Conservation (phyloP, 2,888 invertebrate species). For the Cryptus viduatorius region DNA sequence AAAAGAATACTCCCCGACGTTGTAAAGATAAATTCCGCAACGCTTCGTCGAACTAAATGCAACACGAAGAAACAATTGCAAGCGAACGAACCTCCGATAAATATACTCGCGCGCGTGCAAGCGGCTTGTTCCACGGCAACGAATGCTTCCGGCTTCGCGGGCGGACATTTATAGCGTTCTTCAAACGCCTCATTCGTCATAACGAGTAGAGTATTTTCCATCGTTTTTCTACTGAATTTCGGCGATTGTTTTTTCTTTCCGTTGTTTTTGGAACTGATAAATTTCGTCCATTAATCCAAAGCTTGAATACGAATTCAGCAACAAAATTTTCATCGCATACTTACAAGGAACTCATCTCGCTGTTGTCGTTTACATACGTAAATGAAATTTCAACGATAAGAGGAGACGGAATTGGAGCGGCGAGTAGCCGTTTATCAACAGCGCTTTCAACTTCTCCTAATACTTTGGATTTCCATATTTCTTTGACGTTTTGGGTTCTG, state of each 20-base stretch:
- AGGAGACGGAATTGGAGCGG: conserved; percentile 86
- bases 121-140: conserved; percentile 86
- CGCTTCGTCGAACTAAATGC: background rate
- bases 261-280: conserved; percentile 28
- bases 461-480: conserved; percentile 92
- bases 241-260: conserved; percentile 44
- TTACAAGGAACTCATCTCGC: conserved; percentile 87
- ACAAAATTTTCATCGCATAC: conserved; percentile 69
- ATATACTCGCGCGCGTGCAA: conserved; percentile 88
- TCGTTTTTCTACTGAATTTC: conserved; percentile 88
- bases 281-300: background rate
- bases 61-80: conserved; percentile 47
- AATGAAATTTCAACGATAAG: conserved; percentile 87
- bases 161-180: conserved; percentile 86
- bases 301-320: background rate
- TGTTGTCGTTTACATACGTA: conserved; percentile 86
- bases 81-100: conserved; percentile 87
- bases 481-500: conserved; percentile 86
- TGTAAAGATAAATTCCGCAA: background rate
- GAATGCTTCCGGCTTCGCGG: conserved; percentile 83
- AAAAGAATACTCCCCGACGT: conserved; percentile 51
- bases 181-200: conserved; percentile 86
- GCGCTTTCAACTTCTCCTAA: conserved; percentile 87
- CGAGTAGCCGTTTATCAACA: conserved; percentile 87
- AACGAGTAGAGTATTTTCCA: conserved; percentile 86